Evolutionary conservation across 2,113 vertebrate species (phyloP).

Genomic region (Zosterops lateralis): DNA sequence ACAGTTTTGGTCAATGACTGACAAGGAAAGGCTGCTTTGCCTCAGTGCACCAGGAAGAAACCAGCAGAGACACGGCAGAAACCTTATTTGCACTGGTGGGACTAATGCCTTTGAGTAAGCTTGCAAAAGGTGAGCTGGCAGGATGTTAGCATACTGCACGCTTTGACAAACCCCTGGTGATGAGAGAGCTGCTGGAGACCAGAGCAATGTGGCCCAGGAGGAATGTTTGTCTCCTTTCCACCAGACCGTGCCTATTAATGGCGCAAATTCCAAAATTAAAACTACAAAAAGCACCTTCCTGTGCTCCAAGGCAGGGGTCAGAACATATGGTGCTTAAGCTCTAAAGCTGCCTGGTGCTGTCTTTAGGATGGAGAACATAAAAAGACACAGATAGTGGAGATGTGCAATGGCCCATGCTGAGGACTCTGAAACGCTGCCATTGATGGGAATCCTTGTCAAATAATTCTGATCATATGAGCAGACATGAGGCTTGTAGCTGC

Average conservation of each 20-base stretch:
- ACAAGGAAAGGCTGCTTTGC: slow-evolving; percentile 48
- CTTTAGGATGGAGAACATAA: background rate
- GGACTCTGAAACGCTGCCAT: background rate
- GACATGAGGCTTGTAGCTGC: background rate
- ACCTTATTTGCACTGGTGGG: slow-evolving; percentile 57
- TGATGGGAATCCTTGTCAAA: background rate
- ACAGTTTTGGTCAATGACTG: slow-evolving; percentile 52
- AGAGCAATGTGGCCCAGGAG: background rate
- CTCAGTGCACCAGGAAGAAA: slow-evolving; percentile 24
- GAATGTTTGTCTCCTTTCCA: background rate
- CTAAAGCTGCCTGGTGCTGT: background rate
- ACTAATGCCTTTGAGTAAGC: background rate
- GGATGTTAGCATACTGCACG: slow-evolving; percentile 47
- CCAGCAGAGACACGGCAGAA: slow-evolving; percentile 23
- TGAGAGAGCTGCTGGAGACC: slow-evolving; percentile 34
- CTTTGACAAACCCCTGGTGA: slow-evolving; percentile 25
- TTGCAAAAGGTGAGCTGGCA: slow-evolving; percentile 46
- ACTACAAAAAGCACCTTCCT: background rate
- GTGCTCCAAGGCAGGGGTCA: background rate
- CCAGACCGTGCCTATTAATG: background rate
- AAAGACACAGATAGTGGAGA: background rate
- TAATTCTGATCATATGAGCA: background rate
- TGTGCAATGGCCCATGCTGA: background rate
- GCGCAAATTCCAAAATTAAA: slow-evolving; percentile 24
- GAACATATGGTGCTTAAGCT: background rate